Evolutionary conservation across 2,797 vertebrate species (phyloP), one percentile per base, ranked within the genome.

Genomic region (Petrocephalus sullivani): DNA sequence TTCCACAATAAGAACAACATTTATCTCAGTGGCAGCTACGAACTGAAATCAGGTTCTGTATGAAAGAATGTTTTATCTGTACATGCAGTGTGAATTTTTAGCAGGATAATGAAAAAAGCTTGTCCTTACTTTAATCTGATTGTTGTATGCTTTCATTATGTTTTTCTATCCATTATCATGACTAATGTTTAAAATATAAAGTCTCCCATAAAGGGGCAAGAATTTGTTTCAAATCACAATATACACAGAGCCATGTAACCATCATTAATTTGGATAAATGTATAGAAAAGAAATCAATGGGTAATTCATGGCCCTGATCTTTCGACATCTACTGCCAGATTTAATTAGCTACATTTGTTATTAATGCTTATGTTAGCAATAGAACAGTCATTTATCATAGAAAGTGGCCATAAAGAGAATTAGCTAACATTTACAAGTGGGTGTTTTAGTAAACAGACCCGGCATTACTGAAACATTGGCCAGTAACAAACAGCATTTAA

Each of bases 121-220:
- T 78, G 71, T 57, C 33, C n/a, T 6, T 78, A 78, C 37, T 78
- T 78, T 41, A 78, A 78, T 78, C 41, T 5, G 16, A 78, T 46
- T 78, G 71, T 78, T 46, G 16, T 78, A 78, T 46, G 37, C 71
- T 46, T 41, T 78, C 41, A 78, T 78, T 78, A 46, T 78, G 71
- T 78, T 78, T 19, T 33, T 19, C 71, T 46, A 78, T 46, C 37
- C 71, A 78, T 78, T 46, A 78, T 78, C 71, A 46, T 78, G 71
- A 78, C 71, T 78, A 78, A 78, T 78, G 71, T 78, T 78, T 78
- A 46, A 78, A 75, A 78, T 78, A 46, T 78, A 78, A 78, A 41
- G 14, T 14, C 14, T 78, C 7, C 71, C 16, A 78, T 78, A 78
- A 78, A 78, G 71, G 16, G 37, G 37, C 71, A 78, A 78, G 16